phyloP scores from a whole-genome alignment of 1,140 invertebrate species.

The Heliconius melpomene region DNA sequence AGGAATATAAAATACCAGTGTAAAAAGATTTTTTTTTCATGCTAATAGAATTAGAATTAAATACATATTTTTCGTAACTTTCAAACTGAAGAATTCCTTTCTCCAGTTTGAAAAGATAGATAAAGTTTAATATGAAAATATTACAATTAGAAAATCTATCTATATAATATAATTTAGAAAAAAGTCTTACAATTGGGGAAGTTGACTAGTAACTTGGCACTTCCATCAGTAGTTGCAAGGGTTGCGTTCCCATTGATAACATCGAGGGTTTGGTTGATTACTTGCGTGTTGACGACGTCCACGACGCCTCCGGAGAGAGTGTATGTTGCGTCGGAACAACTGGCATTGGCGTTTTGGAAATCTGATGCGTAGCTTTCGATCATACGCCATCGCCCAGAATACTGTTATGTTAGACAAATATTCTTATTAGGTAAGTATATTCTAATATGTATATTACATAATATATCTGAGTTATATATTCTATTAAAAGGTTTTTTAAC shows the following conservation, averaged over 20 bases:
- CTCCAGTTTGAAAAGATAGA: too few relatives aligned
- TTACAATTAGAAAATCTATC: background rate
- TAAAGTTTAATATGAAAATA: too few relatives aligned
- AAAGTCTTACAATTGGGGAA: slow-evolving; percentile 53
- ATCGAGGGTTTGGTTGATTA: slow-evolving; percentile 49
- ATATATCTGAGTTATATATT: too few relatives aligned
- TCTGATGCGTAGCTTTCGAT: slow-evolving; percentile 57
- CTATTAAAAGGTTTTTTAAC: background rate
- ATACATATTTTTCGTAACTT: too few relatives aligned
- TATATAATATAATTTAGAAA: background rate
- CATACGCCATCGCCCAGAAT: slow-evolving; percentile 56
- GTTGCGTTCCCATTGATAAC: slow-evolving; percentile 52
- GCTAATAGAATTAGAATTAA: too few relatives aligned
- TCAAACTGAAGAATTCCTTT: too few relatives aligned
- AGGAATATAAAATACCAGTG: background rate
- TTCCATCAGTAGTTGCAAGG: slow-evolving; percentile 47
- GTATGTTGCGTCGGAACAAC: slow-evolving; percentile 59
- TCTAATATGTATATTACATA: too few relatives aligned
- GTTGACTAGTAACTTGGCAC: slow-evolving; percentile 55
- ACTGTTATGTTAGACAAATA: slow-evolving; percentile 41
- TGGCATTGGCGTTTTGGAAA: slow-evolving; percentile 49
- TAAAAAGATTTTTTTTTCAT: background rate
- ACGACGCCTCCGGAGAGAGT: slow-evolving; percentile 41
- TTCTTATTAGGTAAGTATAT: too few relatives aligned
- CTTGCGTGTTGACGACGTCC: slow-evolving; percentile 55